phyloP scores from a whole-genome alignment of 2,113 vertebrate genomes.

The zebrafish (Danio rerio) region GRCz12tu NC_133176.1:16620001-16620500 shows the following conservation, averaged over 20 bases:
- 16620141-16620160: background rate
- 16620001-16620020: constrained; percentile 8
- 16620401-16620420: constrained; percentile 29
- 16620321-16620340: background rate
- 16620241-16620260: constrained; percentile 1
- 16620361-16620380: constrained; percentile 30
- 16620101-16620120: background rate
- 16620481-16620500: constrained; percentile 36
- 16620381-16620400: constrained; percentile 30
- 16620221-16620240: background rate
- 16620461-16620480: constrained; percentile 26
- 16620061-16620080: background rate
- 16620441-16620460: constrained; percentile 29
- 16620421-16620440: constrained; percentile 33
- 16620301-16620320: constrained; percentile 7
- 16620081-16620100: background rate
- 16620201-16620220: background rate
- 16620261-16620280: background rate
- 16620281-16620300: background rate
- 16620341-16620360: constrained; percentile 8
- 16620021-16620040: background rate
- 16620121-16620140: background rate
- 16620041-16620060: background rate
- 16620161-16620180: background rate
- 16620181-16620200: background rate